These are phyloP conservation scores for Phenganax subtilis DNA, from an alignment of 92 coral and sea anemone genomes.

Conservation along the genomic window DNA sequence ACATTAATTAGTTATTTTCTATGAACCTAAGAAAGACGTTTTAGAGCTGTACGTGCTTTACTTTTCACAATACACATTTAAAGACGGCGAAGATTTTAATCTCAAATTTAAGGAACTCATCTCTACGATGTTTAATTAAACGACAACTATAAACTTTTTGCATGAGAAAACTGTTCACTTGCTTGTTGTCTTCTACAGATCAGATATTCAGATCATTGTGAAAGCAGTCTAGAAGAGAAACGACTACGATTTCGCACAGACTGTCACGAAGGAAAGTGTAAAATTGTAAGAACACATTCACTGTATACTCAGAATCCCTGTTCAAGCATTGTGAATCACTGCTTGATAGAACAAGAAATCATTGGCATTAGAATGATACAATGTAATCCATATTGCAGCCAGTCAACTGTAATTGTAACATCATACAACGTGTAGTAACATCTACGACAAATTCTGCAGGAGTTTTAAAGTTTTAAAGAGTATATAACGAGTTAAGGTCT, in stretches of 20 bases:
- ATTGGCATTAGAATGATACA: neutral
- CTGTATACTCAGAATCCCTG: neutral
- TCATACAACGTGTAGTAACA: too few species aligned
- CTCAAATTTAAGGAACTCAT: neutral
- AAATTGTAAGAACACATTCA: constrained; percentile 14
- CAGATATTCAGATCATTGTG: constrained; percentile 22
- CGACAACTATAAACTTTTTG: neutral
- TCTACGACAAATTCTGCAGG: too few species aligned
- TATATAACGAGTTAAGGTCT: too few species aligned
- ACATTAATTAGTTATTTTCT: too few species aligned
- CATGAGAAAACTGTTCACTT: too few species aligned
- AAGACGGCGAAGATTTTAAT: too few species aligned
- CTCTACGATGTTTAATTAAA: neutral
- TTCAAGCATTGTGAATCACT: neutral
- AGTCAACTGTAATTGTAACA: too few species aligned
- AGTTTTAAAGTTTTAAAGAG: too few species aligned
- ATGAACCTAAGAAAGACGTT: too few species aligned
- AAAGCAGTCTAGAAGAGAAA: constrained; percentile 20
- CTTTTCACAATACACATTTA: too few species aligned
- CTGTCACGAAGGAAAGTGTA: constrained; percentile 33
- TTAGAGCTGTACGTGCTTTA: too few species aligned
- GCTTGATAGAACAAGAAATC: neutral
- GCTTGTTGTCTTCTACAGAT: neutral
- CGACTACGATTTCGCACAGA: constrained; percentile 33
- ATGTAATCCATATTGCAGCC: too few species aligned